These are phyloP conservation scores for Strigamia transsilvanica DNA, from an alignment of 2,888 invertebrate species.

Conservation along the genomic window DNA sequence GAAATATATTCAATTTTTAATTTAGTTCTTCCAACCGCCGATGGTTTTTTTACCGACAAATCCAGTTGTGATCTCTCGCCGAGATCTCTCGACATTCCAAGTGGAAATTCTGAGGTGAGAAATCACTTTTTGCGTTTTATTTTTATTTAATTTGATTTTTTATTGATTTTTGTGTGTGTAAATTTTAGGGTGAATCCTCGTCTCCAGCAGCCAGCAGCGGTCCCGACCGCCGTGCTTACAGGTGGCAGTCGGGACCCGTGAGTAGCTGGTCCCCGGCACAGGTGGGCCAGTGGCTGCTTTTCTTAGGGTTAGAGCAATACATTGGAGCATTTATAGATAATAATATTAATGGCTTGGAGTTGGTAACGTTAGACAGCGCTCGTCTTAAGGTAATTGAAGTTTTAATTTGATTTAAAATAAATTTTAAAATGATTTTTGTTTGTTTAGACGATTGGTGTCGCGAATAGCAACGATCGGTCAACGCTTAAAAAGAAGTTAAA, in stretches of 20 bases:
- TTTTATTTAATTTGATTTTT: not conserved
- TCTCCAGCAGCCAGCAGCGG: slow-evolving; percentile 37
- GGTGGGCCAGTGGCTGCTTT: slow-evolving; percentile 94
- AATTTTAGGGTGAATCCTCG: slow-evolving; percentile 19
- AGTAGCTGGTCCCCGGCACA: slow-evolving; percentile 79
- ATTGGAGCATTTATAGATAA: slow-evolving; percentile 87
- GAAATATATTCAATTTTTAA: not conserved
- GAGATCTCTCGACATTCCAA: slow-evolving; percentile 10
- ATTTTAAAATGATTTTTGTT: not conserved
- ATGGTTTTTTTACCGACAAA: slow-evolving; percentile 12
- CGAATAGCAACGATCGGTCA: slow-evolving; percentile 66
- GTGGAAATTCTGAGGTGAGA: not conserved
- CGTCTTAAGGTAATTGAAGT: slow-evolving; percentile 76
- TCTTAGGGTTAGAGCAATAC: slow-evolving; percentile 81
- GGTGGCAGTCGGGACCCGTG: slow-evolving; percentile 76
- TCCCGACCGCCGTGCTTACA: slow-evolving; percentile 65
- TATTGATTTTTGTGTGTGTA: not conserved
- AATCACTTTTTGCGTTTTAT: not conserved
- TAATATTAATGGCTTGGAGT: slow-evolving; percentile 85
- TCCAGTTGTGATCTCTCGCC: not conserved
- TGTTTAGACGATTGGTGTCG: slow-evolving; percentile 66
- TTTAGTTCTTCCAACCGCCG: slow-evolving; percentile 5
- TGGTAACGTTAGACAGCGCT: slow-evolving; percentile 87
- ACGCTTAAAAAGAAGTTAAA: slow-evolving; percentile 68
- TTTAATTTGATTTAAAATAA: not conserved